Percentiles rank a stretch among this genome's conserved stretches.
Conservation (phyloP, 2,113 vertebrate genomes). For the Barnardius zonarius region DNA sequence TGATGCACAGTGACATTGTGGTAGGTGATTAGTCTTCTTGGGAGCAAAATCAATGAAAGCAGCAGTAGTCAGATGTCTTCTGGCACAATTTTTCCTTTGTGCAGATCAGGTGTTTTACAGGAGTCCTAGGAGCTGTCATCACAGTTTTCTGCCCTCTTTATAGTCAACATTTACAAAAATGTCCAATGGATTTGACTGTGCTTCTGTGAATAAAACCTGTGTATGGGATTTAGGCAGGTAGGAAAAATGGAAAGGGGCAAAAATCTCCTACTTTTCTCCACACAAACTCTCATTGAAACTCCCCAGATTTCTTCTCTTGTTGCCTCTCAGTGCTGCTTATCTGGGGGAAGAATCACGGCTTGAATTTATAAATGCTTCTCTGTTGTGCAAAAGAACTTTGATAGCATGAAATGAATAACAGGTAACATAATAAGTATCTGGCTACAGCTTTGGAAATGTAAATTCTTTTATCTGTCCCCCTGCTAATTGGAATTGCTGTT, state of each 20-base stretch:
- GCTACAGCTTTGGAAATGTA: conserved; percentile 59
- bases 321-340: conserved; percentile 25
- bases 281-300: background rate
- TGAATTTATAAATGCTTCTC: conserved; percentile 56
- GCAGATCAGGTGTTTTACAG: background rate
- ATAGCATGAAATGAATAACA: conserved; percentile 59
- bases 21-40: conserved; percentile 14
- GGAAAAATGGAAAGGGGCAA: background rate
- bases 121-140: background rate
- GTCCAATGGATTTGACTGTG: background rate
- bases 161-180: background rate
- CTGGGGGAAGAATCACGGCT: conserved; percentile 12
- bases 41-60: conserved; percentile 26
- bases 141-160: background rate
- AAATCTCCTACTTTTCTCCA: background rate
- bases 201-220: background rate
- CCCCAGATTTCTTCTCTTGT: background rate
- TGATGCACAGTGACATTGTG: background rate
- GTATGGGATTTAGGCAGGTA: background rate
- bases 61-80: background rate
- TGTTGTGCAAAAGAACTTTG: conserved; percentile 39
- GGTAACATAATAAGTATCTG: conserved; percentile 58
- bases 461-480: conserved; percentile 62
- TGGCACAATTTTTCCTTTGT: background rate
- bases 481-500: conserved; percentile 66